Evolutionary conservation across 2,888 invertebrate genomes (phyloP), one percentile per base, ranked within the genome.

Genomic region (Dorcus hopei): DNA sequence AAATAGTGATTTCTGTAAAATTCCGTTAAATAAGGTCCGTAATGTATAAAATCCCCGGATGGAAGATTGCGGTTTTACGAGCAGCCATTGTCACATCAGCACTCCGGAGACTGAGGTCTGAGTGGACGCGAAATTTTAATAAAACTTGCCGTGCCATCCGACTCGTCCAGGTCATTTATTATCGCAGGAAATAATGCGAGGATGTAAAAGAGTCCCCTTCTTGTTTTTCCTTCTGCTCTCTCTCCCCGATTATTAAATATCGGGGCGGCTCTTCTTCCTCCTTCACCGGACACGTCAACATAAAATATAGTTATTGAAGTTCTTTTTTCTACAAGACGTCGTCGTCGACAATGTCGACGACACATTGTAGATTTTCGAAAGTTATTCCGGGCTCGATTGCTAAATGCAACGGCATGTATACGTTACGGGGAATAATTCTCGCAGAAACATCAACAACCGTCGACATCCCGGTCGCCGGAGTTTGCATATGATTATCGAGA

Each of bases 11-110:
- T 45, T 45, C 23, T 45, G 45, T 23, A 45, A 11, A 45, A 45
- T 45, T 45, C 23, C 23, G 23, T 45, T 45, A 19, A 45, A 45
- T 45, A 45, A 51, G 51, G 51, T 49, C 33, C 14, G 33, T 49
- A 38, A 49, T 49, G 38, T 49, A 19, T 19, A 19, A 38, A 38
- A 49, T 26, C 40, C 39, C 51, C 6, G 5, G 51, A 39, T 51
- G 38, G 40, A 51, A 51, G 51, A 39, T 51, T 51, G 40, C 45
- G 45, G 45, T 45, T 45, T 45, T 45, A 45, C 45, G 45, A 45
- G 45, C 45, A 45, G 45, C 16, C 45, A 45, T 45, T 45, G 45
- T 45, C 45, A 45, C 45, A 45, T 45, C 45, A 45, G 45, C 45
- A 45, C 45, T 11, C 9, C 14, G 45, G 45, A 45, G 45, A 45